These are phyloP conservation scores for Zaprionus lineosus DNA, from an alignment of 2,888 invertebrate species.

Conservation along the genomic window DNA sequence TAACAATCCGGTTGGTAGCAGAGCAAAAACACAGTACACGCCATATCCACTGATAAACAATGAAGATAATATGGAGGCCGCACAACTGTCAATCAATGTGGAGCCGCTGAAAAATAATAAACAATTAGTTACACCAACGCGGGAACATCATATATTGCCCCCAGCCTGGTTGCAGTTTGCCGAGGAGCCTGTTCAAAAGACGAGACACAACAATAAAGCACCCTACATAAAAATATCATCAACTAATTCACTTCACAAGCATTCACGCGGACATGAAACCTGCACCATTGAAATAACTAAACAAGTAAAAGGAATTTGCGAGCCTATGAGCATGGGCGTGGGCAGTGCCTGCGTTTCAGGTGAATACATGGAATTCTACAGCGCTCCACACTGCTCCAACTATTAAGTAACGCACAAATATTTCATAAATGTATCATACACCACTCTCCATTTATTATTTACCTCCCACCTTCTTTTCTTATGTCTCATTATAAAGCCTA, in stretches of 20 bases:
- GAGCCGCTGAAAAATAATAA: too few relatives aligned
- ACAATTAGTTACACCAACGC: too few relatives aligned
- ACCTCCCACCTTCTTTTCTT: not conserved
- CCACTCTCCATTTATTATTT: too few relatives aligned
- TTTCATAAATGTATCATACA: too few relatives aligned
- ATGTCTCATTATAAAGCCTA: not conserved
- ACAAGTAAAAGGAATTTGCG: slow-evolving; percentile 77
- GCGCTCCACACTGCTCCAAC: slow-evolving; percentile 54
- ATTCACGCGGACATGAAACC: slow-evolving; percentile 35
- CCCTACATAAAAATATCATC: slow-evolving; percentile 54
- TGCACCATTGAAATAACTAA: slow-evolving; percentile 80
- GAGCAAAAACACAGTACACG: slow-evolving; percentile 57
- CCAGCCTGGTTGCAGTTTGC: slow-evolving; percentile 67
- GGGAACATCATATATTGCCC: slow-evolving; percentile 51
- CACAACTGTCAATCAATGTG: slow-evolving; percentile 65
- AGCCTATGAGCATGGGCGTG: slow-evolving; percentile 70
- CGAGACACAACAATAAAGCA: slow-evolving; percentile 36
- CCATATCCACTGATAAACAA: slow-evolving; percentile 61
- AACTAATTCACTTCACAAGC: slow-evolving; percentile 47
- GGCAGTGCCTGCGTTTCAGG: slow-evolving; percentile 80
- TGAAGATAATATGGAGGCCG: slow-evolving; percentile 52
- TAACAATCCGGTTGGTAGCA: slow-evolving; percentile 48
- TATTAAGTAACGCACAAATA: slow-evolving; percentile 12
- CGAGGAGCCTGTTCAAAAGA: slow-evolving; percentile 59
- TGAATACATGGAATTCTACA: slow-evolving; percentile 79